Base-by-base conservation (phyloP, 2,113 vertebrate genomes). In the Ictalurus punctatus region DNA sequence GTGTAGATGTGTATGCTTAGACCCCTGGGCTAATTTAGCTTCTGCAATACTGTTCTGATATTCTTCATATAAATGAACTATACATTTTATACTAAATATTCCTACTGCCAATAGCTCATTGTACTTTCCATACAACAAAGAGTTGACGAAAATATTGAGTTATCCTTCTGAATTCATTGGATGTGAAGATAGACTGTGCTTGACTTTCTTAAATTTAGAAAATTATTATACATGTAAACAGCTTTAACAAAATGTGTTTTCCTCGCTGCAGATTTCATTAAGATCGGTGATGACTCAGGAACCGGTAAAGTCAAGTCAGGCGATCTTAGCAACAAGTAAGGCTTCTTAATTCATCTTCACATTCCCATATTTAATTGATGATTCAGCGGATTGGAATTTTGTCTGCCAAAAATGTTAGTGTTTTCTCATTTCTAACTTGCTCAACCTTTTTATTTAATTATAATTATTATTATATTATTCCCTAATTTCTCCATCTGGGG, bases 181-280 rank as follows among this genome's bases (percentile, higher is more conserved):
- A 76, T 76, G 37, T 44, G 73, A 23, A 21, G 6, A 37, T 44
- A 21, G 16, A 40, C 6, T 71, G 30, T 34, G 30, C 16, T 17
- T 6, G 14, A 71, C 3, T 19, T 0, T 37, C 14, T 21, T 37
- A 37, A 40, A 73, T 37, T 8, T 0, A 69, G 30, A 73, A 17
- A 73, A 21, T 21, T 0, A 19, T 12, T 19, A 21, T 58, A 58
- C 14, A 58, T 58, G 17, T 30, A 81, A 58, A 58, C 12, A 81
- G n/a, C 54, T 82, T 44, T 84, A 21, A 83, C 10, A 27, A 12
- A 21, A 17, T 54, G 12, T 1, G 0, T 8, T 84, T 59, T 17
- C 90, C 88, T 91, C 90, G 23, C 44, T 90, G 93, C 91, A 99
- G 98, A 99, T 94, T 99, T 99, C 90, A 97, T 99, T 92, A 98